phyloP scores from a whole-genome alignment of 2,888 invertebrate species.

The Leuctra nigra region DNA sequence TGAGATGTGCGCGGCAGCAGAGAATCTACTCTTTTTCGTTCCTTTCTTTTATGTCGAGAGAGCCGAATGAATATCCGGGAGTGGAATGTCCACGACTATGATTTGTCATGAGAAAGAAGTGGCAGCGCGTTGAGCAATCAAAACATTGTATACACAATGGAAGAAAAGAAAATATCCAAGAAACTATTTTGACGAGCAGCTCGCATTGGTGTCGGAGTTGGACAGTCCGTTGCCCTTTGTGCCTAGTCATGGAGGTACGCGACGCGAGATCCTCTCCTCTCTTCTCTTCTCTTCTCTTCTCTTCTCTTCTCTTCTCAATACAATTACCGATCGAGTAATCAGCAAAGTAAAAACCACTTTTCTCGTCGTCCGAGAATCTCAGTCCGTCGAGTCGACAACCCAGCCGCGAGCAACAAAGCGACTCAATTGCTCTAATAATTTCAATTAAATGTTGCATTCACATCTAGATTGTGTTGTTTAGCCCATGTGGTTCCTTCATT shows the following conservation, averaged over 20 bases:
- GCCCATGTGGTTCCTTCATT: constrained; percentile 12
- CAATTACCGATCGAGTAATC: constrained; percentile 1
- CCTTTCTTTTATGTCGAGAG: background rate
- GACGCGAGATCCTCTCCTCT: background rate
- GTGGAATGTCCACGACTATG: constrained; percentile 12
- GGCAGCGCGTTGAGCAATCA: constrained; percentile 11
- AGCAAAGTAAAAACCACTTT: background rate
- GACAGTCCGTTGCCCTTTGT: constrained; percentile 9
- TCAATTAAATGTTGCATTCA: constrained; percentile 13
- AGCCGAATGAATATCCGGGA: constrained; percentile 7
- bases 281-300: background rate
- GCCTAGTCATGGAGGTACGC: constrained; percentile 10
- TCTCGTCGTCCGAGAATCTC: background rate
- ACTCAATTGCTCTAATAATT: constrained; percentile 8
- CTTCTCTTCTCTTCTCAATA: background rate
- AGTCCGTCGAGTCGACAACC: background rate
- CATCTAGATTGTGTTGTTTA: background rate
- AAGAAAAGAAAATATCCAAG: constrained; percentile 17
- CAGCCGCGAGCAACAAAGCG: background rate
- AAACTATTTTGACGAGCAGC: constrained; percentile 11
- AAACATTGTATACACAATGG: constrained; percentile 15
- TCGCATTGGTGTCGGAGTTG: background rate
- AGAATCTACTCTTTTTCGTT: background rate
- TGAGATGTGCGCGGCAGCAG: constrained; percentile 6
- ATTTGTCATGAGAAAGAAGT: constrained; percentile 13